Evolutionary conservation across 2,113 vertebrate species (phyloP), one percentile per base, ranked within the genome.

Genomic region (Holacanthus passer): DNA sequence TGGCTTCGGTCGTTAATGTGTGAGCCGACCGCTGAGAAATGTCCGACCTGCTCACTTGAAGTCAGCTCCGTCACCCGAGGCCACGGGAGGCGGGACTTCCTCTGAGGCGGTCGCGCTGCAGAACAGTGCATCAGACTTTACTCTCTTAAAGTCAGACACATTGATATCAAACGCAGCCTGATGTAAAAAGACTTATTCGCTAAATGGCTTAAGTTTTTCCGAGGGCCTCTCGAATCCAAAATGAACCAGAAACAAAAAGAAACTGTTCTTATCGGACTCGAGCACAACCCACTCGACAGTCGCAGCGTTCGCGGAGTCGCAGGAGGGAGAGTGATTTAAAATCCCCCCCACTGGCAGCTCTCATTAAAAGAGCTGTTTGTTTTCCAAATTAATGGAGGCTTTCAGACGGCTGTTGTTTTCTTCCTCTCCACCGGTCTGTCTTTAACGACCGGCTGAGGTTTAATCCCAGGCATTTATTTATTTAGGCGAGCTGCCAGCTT

Each of bases 391-490:
- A 90, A 86, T 79, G 75, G 79, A 77, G 53, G 77, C 71, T 83
- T 77, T 81, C 65, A 75, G 32, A 37, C n/a, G 48, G 70, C 74
- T 56, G 79, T 75, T 82, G 70, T 84, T 84, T 72, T 63, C 78
- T 50, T 64, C 62, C 50, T 69, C 62, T 83, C 66, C 66, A 79
- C 29, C 69, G 1, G 71, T 22, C 77, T 43, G 62, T 71, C 79
- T 67, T 77, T 84, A 88, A 82, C 81, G 43, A 76, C 83, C 43
- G 43, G 80, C 70, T 79, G 78, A 80, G 79, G 79, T 82, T 91
- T 91, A 91, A 93, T 89, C 85, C 77, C 29, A 5, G 73, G 1
- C 77, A 43, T 86, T 91, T 86, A 85, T 88, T 90, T 86, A 56
- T 86, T 72, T 62, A 58, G 90, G 75, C 72, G 10, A 27, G 63